phyloP scores from a whole-genome alignment of 2,888 invertebrate genomes.

The Eupithecia subfuscata region DNA sequence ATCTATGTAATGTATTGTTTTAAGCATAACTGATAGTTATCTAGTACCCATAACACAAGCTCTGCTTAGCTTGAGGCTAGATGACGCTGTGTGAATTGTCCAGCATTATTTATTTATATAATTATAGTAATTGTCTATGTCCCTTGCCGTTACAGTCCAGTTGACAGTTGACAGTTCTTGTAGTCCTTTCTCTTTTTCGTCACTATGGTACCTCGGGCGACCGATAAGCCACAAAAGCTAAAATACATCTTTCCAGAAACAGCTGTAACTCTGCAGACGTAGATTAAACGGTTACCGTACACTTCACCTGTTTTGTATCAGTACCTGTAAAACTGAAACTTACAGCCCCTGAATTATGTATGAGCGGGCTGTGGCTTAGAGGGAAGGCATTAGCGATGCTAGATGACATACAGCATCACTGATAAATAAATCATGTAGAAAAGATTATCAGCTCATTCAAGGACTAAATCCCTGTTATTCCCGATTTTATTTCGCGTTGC shows the following conservation, averaged over 20 bases:
- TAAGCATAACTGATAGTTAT: too few species aligned
- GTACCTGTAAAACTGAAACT: constrained; percentile 73
- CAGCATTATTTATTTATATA: too few species aligned
- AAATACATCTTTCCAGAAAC: not conserved
- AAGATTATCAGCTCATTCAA: not conserved
- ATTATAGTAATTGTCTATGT: too few species aligned
- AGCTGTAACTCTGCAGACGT: constrained; percentile 37
- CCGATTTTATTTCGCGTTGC: too few species aligned
- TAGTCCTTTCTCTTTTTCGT: not conserved
- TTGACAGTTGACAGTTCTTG: not conserved
- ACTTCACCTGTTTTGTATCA: constrained; percentile 59
- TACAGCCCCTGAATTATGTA: constrained; percentile 66
- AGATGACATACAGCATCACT: not conserved
- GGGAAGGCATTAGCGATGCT: not conserved
- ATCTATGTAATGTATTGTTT: too few species aligned
- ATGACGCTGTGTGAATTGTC: too few species aligned
- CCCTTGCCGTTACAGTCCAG: not conserved
- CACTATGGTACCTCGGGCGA: not conserved
- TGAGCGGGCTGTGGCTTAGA: constrained; percentile 45
- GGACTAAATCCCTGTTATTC: too few species aligned
- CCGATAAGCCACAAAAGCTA: not conserved
- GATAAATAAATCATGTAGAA: not conserved
- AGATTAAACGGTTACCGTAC: constrained; percentile 60
- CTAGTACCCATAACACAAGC: too few species aligned
- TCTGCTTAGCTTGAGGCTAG: too few species aligned